Evolutionary conservation across 1,140 invertebrate genomes (phyloP), one percentile per base, ranked within the genome.

Genomic region (Lepidostoma basale): DNA sequence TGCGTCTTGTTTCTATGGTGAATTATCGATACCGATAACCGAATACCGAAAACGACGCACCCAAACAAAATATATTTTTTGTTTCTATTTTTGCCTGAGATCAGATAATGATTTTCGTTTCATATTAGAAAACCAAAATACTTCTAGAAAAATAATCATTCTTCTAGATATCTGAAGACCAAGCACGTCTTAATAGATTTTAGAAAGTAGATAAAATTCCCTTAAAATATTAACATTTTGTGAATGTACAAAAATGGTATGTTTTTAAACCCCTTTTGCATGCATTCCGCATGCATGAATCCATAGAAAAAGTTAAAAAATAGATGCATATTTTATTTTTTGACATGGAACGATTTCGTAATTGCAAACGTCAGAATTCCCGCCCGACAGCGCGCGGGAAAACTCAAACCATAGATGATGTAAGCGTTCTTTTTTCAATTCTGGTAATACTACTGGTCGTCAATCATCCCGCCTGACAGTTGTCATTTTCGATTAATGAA

Each of bases 331-430:
- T 20, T 12, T 3, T 47, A 3, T 36, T 36, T 36, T 36, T 36
- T 5, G 33, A 9, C 10, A 36, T 9, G 14, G 9, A 2, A 1
- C 33, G 5, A 3, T 36, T 36, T n/a, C 14, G 33, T 9, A 36
- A 12, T n/a, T 36, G 33, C 20, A 18, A 23, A 22, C 20, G 18
- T 3, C 16, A 18, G 10, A 22, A 9, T 36, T 6, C 2, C 33
- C 9, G 33, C 33, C 10, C 33, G 33, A n/a, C 14, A 36, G 10
- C 18, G 5, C 6, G 36, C 56, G 56, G 20, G 56, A 42, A 26
- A 26, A 33, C 25, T 60, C 56, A 60, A 60, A 60, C 56, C 56
- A 42, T 60, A 60, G 56, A 60, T 26, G 36, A 42, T 60, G 20
- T 23, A 44, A 44, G 39, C 39, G 14, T 26, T 42, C 42, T 42